Evolutionary conservation across 2,888 invertebrate genomes (phyloP).

Genomic region (Noctuana brunneofusca): DNA sequence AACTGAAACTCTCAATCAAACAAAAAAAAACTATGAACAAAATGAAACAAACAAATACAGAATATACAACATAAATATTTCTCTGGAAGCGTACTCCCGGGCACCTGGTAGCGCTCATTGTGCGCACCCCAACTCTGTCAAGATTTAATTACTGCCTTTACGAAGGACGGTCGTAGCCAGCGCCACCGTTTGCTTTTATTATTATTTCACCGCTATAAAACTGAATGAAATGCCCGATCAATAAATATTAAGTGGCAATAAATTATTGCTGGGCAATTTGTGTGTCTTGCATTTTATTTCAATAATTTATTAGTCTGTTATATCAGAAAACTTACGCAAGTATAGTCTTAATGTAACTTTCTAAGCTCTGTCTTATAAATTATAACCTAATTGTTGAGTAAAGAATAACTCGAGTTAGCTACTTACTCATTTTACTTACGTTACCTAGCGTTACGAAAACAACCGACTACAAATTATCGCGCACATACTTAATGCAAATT

Average conservation of each 20-base stretch:
- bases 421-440: too few species aligned
- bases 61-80: slow-evolving; percentile 7
- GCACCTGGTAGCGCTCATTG: slow-evolving; percentile 57
- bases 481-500: too few species aligned
- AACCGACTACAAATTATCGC: too few species aligned
- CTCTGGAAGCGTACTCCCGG: slow-evolving; percentile 27
- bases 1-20: background rate
- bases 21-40: too few species aligned
- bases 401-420: too few species aligned
- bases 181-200: slow-evolving; percentile 59
- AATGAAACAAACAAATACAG: background rate
- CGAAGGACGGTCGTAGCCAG: slow-evolving; percentile 43
- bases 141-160: slow-evolving; percentile 66
- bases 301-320: too few species aligned
- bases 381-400: too few species aligned
- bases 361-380: too few species aligned
- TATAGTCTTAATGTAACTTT: too few species aligned
- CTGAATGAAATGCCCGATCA: slow-evolving; percentile 19
- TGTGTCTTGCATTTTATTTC: background rate
- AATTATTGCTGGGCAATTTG: slow-evolving; percentile 3
- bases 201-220: slow-evolving; percentile 37
- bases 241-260: slow-evolving; percentile 18
- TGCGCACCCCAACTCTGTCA: slow-evolving; percentile 42
- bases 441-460: too few species aligned
- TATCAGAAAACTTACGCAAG: too few species aligned